Evolutionary conservation across 64 coral and sea anemone species (phyloP), one percentile per base, ranked within the genome.

Genomic region (Acropora yongei): DNA sequence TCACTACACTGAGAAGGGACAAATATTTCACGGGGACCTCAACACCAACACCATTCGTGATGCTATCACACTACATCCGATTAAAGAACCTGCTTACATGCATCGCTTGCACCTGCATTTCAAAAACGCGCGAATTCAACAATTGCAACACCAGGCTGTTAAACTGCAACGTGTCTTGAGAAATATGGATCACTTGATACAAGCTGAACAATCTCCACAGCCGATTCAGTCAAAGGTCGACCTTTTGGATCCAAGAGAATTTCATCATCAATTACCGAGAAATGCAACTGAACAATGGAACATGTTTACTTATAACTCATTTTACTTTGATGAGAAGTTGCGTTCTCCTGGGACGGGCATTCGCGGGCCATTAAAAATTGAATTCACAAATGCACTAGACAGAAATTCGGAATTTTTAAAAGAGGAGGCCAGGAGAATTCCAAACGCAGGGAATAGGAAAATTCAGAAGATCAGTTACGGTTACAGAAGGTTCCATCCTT

Each of bases 1-100:
- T 68, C 93, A 98, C 51, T 95, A 98, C 76, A 94, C 90, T 42
- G 93, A 90, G 50, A 90, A 88, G 49, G 79, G 75, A 11, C 80
- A 91, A 72, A 91, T 94, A 41, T 98, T 95, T 80, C 91, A 95
- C 30, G 94, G 90, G 20, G 86, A 95, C 19, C 90, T 98, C 42
- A 84, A 98, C 71, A 98, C 93, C 0, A 95, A 95, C 46, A 86
- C 91, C 4, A 84, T 95, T 8, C 87, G 78, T 8, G 90, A 98
- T 20, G 96, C 96, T 7, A 98, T 95, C 30, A 98, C 93, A 0
- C 82, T 98, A 2, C 96, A 98, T 77, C 96, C 93, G 40, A 83
- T 98, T 58, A 98, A 98, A 49, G 41, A 95, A 8, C 96, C 96
- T 13, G 18, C 87, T 1, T 95, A 95, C 14, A 93, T 98, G 96